Evolutionary conservation across 2,888 invertebrate species (phyloP).

Genomic region (Brachyopa scutellaris): DNA sequence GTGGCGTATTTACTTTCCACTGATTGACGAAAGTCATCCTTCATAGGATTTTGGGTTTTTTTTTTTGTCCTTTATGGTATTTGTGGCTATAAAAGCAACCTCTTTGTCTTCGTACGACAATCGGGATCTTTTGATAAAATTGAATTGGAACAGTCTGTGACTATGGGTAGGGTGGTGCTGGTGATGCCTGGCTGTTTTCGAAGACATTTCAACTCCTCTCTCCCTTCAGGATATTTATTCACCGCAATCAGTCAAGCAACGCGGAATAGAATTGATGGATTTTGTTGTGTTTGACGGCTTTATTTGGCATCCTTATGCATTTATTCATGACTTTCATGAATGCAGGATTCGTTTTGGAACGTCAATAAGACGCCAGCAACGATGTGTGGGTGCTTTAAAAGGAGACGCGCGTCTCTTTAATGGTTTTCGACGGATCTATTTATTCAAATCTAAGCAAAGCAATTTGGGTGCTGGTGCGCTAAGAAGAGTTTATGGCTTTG

Average conservation of each 20-base stretch:
- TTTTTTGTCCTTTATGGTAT: background rate
- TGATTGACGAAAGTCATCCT: conserved; percentile 49
- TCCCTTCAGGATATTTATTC: conserved; percentile 27
- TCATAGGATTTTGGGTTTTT: conserved; percentile 14
- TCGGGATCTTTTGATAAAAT: conserved; percentile 38
- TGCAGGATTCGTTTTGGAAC: background rate
- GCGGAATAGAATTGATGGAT: conserved; percentile 13
- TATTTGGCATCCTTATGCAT: conserved; percentile 30
- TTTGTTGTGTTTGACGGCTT: conserved; percentile 2
- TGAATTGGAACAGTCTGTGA: conserved; percentile 34
- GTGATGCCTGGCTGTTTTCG: conserved; percentile 6
- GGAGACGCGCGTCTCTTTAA: too few relatives aligned
- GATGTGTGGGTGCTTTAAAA: background rate
- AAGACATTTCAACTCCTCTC: too few relatives aligned
- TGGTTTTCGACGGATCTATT: too few relatives aligned
- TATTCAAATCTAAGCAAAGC: too few relatives aligned
- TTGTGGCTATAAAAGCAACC: conserved; percentile 10
- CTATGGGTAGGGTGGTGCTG: too few relatives aligned
- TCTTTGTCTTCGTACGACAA: conserved; percentile 14
- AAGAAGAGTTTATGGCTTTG: too few relatives aligned
- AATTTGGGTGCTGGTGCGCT: too few relatives aligned
- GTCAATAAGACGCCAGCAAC: conserved; percentile 7
- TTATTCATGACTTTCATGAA: conserved; percentile 40
- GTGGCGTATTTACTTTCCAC: conserved; percentile 25
- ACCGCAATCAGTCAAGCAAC: conserved; percentile 28